Evolutionary conservation across 2,797 vertebrate genomes (phyloP).

Genomic region (Denticeps clupeoides): DNA sequence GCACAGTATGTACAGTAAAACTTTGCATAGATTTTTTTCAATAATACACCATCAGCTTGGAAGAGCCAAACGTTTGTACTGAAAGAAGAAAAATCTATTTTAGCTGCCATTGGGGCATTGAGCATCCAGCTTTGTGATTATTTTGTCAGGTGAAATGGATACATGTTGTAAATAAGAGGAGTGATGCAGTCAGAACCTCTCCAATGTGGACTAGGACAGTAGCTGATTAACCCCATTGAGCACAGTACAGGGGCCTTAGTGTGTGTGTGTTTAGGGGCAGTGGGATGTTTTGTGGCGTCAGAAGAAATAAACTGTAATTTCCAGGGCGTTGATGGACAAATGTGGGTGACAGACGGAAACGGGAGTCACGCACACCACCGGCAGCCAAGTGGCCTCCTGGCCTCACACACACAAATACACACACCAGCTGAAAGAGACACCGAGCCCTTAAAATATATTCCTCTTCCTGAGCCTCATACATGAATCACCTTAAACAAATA

Average conservation of each 20-base stretch:
- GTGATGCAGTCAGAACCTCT: slow-evolving; percentile 13
- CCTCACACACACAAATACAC: not conserved
- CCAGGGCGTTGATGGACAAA: slow-evolving; percentile 41
- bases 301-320: slow-evolving; percentile 46
- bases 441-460: not conserved
- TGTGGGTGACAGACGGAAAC: slow-evolving; percentile 35
- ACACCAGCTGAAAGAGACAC: not conserved
- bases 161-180: slow-evolving; percentile 44
- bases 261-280: not conserved
- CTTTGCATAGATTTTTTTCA: too few species aligned
- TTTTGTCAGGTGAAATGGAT: slow-evolving; percentile 57
- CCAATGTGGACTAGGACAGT: slow-evolving; percentile 39
- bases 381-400: slow-evolving; percentile 1
- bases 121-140: slow-evolving; percentile 46
- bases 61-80: too few species aligned
- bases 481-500: too few species aligned
- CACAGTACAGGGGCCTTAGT: slow-evolving; percentile 27
- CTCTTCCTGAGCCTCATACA: too few species aligned
- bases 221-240: slow-evolving; percentile 38
- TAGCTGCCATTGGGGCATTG: slow-evolving; percentile 16
- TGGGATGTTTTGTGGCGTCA: slow-evolving; percentile 45
- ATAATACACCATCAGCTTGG: too few species aligned
- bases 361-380: slow-evolving; percentile 19
- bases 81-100: too few species aligned
- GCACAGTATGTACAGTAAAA: too few species aligned